These are phyloP conservation scores for Drosophila hydei DNA, from an alignment of 1,140 invertebrate species.

Conservation along the genomic window DNA sequence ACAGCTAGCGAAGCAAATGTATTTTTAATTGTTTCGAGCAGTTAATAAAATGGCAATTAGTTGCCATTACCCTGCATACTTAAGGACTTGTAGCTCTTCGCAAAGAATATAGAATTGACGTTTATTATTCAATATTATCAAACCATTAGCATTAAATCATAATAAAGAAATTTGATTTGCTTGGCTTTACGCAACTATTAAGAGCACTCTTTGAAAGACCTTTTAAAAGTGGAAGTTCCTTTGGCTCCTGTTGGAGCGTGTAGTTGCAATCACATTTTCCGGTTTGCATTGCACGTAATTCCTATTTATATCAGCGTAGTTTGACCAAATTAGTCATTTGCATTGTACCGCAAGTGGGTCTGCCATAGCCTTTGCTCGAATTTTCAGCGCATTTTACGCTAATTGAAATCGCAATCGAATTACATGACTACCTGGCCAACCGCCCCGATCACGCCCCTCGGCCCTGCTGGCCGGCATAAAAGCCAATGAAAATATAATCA, in stretches of 20 bases:
- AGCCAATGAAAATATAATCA: conserved; percentile 81
- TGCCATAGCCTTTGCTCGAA: background rate
- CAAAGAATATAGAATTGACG: background rate
- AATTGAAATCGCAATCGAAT: conserved; percentile 81
- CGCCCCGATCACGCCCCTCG: background rate
- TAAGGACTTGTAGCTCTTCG: conserved; percentile 1
- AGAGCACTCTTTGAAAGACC: too few relatives aligned
- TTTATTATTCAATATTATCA: conserved; percentile 1
- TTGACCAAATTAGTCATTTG: conserved; percentile 12
- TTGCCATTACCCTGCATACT: conserved; percentile 19
- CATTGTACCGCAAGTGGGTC: conserved; percentile 2
- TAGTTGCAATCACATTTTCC: background rate
- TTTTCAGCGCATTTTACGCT: conserved; percentile 69
- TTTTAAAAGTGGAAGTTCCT: too few relatives aligned
- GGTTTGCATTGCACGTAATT: conserved; percentile 12
- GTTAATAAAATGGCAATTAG: conserved; percentile 75
- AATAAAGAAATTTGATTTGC: background rate
- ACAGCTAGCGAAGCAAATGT: conserved; percentile 67
- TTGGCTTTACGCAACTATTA: too few relatives aligned
- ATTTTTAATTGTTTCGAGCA: conserved; percentile 55
- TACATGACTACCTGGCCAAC: conserved; percentile 51
- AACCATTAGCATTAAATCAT: background rate
- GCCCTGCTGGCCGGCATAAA: conserved; percentile 43
- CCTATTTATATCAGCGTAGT: background rate
- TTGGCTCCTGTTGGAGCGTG: too few relatives aligned